phyloP scores from a whole-genome alignment of 2,113 vertebrate species.

The Silurus asotus region DNA sequence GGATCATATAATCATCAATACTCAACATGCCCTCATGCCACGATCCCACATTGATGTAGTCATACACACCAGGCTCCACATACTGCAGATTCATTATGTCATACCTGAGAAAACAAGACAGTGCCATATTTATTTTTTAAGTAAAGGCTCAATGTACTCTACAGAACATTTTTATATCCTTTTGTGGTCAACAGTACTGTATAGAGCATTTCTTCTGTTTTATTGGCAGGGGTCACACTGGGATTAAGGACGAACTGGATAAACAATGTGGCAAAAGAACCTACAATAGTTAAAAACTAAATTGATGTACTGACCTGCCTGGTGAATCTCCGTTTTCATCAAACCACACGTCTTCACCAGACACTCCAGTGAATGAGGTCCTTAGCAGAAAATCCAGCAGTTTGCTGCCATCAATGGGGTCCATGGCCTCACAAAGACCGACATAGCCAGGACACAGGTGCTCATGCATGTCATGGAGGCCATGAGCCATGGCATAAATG shows the following conservation, averaged over 20 bases:
- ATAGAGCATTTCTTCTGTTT: background rate
- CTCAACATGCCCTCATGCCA: constrained; percentile 91
- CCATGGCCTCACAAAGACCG: constrained; percentile 93
- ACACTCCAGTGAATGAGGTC: constrained; percentile 88
- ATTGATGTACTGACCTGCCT: constrained; percentile 79
- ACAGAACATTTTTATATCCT: background rate
- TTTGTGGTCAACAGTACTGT: background rate
- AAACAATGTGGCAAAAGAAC: background rate
- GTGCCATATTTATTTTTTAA: constrained; percentile 14
- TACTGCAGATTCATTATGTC: constrained; percentile 97
- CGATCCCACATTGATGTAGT: constrained; percentile 92
- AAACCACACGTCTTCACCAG: constrained; percentile 95
- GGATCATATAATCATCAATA: constrained; percentile 86
- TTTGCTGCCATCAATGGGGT: constrained; percentile 90
- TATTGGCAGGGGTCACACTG: background rate
- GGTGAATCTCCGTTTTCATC: constrained; percentile 96
- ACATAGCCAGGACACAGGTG: constrained; percentile 81
- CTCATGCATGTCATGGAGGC: constrained; percentile 91
- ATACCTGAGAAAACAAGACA: constrained; percentile 74
- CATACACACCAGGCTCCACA: constrained; percentile 80
- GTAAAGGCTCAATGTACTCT: constrained; percentile 4
- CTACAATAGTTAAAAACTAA: no score
- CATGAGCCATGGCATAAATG: constrained; percentile 97
- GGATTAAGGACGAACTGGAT: background rate
- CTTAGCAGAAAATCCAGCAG: constrained; percentile 91